phyloP scores from a whole-genome alignment of 2,888 invertebrate species.

The Rhopalosiphum nymphaeae region DNA sequence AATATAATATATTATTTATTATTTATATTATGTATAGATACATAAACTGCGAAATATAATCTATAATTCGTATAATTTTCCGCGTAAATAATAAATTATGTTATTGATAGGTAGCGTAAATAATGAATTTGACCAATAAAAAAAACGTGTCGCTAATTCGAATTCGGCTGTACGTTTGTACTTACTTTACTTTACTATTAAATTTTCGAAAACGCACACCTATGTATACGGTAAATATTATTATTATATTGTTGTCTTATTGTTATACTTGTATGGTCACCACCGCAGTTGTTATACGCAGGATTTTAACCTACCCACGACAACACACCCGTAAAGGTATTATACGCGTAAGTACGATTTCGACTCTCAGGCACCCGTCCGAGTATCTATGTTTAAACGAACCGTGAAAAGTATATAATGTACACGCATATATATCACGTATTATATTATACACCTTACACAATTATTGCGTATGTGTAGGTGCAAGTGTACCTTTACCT shows the following conservation, averaged over 20 bases:
- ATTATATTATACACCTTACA: neutral
- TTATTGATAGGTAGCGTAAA: slow-evolving; percentile 37
- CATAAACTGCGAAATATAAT: neutral
- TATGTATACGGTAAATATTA: neutral
- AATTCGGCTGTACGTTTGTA: neutral
- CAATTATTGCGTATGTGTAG: slow-evolving; percentile 2
- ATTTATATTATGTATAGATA: neutral
- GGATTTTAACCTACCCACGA: slow-evolving; percentile 9
- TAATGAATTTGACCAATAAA: slow-evolving; percentile 19
- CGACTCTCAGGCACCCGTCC: neutral
- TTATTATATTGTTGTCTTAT: neutral
- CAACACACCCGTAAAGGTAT: neutral
- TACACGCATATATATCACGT: neutral
- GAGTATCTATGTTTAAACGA: neutral
- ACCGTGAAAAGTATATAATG: neutral
- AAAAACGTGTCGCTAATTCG: neutral
- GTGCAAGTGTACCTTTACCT: neutral
- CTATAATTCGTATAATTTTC: slow-evolving; percentile 35
- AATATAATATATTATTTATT: neutral
- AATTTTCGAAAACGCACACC: neutral
- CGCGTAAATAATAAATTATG: slow-evolving; percentile 16
- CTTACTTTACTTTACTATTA: neutral
- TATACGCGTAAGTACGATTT: neutral
- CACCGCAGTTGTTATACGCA: neutral
- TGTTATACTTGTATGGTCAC: neutral